phyloP scores from a whole-genome alignment of 2,113 vertebrate genomes.

The Melanostigma gelatinosum region DNA sequence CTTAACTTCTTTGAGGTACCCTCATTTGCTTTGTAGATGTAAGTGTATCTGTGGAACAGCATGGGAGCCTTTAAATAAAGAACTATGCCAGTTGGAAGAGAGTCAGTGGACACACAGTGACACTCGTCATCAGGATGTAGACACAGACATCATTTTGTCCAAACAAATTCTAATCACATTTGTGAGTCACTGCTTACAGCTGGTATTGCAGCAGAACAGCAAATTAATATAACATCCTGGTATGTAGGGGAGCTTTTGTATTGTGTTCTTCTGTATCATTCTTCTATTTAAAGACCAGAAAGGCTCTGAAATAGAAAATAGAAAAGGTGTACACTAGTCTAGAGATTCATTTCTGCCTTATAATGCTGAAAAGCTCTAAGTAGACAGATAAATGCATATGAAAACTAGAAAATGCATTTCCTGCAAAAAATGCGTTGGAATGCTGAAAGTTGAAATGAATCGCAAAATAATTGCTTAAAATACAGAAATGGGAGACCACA shows the following conservation, averaged over 20 bases:
- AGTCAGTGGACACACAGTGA: slow-evolving; percentile 28
- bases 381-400: not conserved
- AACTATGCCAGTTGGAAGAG: slow-evolving; percentile 5
- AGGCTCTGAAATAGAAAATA: not conserved
- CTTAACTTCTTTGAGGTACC: slow-evolving; percentile 60
- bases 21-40: slow-evolving; percentile 76
- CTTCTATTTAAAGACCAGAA: not conserved
- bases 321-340: not conserved
- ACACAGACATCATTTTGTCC: slow-evolving; percentile 8
- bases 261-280: not conserved
- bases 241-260: not conserved
- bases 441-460: too few species aligned
- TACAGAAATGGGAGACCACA: too few species aligned
- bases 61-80: slow-evolving; percentile 38
- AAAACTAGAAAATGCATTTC: too few species aligned
- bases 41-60: slow-evolving; percentile 50
- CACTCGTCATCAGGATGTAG: slow-evolving; percentile 13
- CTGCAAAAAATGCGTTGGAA: too few species aligned
- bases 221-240: slow-evolving; percentile 2
- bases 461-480: too few species aligned
- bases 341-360: slow-evolving; percentile 3
- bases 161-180: not conserved
- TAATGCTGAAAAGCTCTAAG: not conserved
- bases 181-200: slow-evolving; percentile 5
- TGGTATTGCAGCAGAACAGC: not conserved